phyloP scores from a whole-genome alignment of 2,113 vertebrate species.

The Brienomyrus brachyistius region DNA sequence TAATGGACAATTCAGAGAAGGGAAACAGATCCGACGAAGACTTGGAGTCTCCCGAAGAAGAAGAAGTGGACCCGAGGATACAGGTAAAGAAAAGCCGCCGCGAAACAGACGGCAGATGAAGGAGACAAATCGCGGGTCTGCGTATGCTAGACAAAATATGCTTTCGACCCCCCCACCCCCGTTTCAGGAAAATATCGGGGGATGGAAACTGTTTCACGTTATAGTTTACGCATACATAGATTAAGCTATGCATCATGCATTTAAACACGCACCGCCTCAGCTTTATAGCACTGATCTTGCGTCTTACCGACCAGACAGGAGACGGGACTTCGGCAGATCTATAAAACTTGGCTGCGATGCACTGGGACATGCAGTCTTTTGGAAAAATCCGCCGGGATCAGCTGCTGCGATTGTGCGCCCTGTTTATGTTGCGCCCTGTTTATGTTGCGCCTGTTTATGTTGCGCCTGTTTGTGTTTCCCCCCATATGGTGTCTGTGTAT shows the following conservation, averaged over 20 bases:
- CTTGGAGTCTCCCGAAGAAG: slow-evolving; percentile 56
- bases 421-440: not conserved
- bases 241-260: not conserved
- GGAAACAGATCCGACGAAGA: slow-evolving; percentile 57
- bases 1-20: slow-evolving; percentile 53
- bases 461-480: not conserved
- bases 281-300: not conserved
- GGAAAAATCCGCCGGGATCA: not conserved
- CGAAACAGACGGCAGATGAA: not conserved
- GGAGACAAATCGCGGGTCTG: not conserved
- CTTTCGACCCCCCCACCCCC: not conserved
- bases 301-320: not conserved
- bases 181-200: not conserved
- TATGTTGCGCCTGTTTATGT: not conserved
- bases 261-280: not conserved
- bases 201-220: not conserved
- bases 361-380: not conserved
- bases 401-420: not conserved
- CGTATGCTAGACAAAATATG: not conserved
- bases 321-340: not conserved
- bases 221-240: not conserved
- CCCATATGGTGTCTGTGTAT: not conserved
- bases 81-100: slow-evolving; percentile 60
- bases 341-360: not conserved
- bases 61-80: slow-evolving; percentile 88